Evolutionary conservation across 92 coral and sea anemone species (phyloP).

Genomic region (Parazoanthus swiftii): DNA sequence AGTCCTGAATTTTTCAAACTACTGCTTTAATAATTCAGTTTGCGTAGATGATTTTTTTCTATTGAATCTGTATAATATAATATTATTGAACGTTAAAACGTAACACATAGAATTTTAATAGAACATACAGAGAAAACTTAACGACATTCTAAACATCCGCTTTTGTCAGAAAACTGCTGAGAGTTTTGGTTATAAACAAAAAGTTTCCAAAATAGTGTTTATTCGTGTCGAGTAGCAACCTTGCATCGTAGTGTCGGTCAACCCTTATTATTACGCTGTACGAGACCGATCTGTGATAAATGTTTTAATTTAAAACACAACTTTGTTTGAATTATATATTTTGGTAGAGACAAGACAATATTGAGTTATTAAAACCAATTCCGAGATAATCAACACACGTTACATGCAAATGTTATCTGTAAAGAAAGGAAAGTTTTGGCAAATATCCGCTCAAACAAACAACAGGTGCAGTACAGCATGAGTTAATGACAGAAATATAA

Average conservation of each 20-base stretch:
- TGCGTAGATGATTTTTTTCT: too few species aligned
- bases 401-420: not conserved
- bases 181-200: too few species aligned
- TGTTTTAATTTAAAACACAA: not conserved
- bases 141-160: too few species aligned
- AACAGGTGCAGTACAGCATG: not conserved
- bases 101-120: too few species aligned
- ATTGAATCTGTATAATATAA: too few species aligned
- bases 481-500: not conserved
- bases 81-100: too few species aligned
- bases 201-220: too few species aligned
- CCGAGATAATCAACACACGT: conserved; percentile 12
- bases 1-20: too few species aligned
- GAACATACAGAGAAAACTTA: too few species aligned
- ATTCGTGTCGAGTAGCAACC: too few species aligned
- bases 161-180: too few species aligned
- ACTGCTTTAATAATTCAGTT: too few species aligned
- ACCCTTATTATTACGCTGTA: conserved; percentile 47
- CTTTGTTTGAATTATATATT: not conserved
- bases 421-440: not conserved
- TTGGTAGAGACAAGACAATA: conserved; percentile 8
- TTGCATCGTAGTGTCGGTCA: not conserved
- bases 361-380: not conserved
- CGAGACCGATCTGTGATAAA: not conserved
- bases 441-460: not conserved